A percentile compares a stretch with the other conserved stretches of the same genome.
phyloP scores from a whole-genome alignment of 2,113 vertebrate genomes.

The Craseonycteris thonglongyai region DNA sequence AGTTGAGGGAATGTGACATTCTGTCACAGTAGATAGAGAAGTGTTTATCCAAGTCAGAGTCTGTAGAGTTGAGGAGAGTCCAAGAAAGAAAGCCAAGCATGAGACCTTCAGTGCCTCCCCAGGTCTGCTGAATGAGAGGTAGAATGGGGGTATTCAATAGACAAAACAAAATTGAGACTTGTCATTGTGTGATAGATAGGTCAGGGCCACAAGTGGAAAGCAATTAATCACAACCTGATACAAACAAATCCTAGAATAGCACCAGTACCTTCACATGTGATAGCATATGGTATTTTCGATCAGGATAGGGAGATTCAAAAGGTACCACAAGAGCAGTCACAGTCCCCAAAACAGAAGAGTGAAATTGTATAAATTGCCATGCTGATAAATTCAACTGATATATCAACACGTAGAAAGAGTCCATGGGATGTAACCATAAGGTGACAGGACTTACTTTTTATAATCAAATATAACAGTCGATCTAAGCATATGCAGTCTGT shows the following conservation, averaged over 20 bases:
- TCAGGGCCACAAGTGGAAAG: background rate
- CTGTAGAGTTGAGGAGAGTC: conserved; percentile 37
- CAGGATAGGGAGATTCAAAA: background rate
- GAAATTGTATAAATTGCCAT: background rate
- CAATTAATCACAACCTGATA: background rate
- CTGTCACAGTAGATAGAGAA: conserved; percentile 14
- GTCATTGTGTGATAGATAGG: background rate
- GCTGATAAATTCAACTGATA: background rate
- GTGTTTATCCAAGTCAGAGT: background rate
- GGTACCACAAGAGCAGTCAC: background rate
- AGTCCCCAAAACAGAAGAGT: background rate
- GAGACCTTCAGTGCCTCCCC: background rate
- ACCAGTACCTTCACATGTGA: background rate
- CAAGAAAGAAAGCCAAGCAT: conserved; percentile 23
- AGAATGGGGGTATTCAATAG: background rate
- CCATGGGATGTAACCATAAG: background rate
- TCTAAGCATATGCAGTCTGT: background rate
- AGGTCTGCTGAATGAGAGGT: background rate
- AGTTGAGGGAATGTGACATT: conserved; percentile 40
- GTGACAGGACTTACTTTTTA: background rate
- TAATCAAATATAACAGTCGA: background rate
- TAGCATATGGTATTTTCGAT: background rate
- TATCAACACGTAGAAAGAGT: background rate
- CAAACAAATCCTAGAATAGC: background rate
- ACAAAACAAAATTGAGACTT: background rate